Evolutionary conservation across 1,140 invertebrate species (phyloP).

Genomic region (Caenorhabditis tropicalis): DNA sequence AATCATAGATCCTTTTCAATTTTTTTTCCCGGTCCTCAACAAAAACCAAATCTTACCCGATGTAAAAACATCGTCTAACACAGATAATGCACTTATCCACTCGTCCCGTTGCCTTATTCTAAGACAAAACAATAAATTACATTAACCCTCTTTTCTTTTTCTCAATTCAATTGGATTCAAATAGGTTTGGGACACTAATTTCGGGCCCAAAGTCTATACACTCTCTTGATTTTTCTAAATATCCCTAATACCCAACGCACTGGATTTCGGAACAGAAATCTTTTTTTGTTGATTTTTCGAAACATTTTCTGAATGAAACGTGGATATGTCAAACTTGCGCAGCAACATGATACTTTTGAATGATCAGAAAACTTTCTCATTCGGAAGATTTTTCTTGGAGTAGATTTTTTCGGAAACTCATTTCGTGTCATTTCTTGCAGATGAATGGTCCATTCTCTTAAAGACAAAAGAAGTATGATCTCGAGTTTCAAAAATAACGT

Average conservation of each 20-base stretch:
- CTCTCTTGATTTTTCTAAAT: too few relatives aligned
- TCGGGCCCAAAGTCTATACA: neutral
- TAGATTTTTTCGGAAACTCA: neutral
- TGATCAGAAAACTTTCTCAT: neutral
- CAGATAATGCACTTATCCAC: slow-evolving; percentile 1
- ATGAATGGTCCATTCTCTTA: neutral
- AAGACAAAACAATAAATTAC: neutral
- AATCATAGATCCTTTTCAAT: too few relatives aligned
- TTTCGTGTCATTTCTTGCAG: neutral
- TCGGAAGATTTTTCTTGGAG: neutral
- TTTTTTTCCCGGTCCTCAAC: too few relatives aligned
- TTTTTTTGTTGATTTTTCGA: neutral
- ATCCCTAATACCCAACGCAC: too few relatives aligned
- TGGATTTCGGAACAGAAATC: neutral
- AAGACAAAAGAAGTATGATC: too few relatives aligned
- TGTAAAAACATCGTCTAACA: neutral
- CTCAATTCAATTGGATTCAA: neutral
- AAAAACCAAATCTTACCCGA: neutral
- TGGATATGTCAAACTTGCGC: neutral
- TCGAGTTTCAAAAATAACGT: too few relatives aligned
- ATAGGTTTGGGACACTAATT: neutral
- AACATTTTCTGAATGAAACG: neutral
- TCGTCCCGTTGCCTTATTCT: neutral
- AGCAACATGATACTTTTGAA: neutral
- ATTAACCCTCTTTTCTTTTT: neutral